These are phyloP conservation scores for Hemicentrotus pulcherrimus DNA, from an alignment of 35 echinoderm and acorn worm species.

Conservation along the genomic window DNA sequence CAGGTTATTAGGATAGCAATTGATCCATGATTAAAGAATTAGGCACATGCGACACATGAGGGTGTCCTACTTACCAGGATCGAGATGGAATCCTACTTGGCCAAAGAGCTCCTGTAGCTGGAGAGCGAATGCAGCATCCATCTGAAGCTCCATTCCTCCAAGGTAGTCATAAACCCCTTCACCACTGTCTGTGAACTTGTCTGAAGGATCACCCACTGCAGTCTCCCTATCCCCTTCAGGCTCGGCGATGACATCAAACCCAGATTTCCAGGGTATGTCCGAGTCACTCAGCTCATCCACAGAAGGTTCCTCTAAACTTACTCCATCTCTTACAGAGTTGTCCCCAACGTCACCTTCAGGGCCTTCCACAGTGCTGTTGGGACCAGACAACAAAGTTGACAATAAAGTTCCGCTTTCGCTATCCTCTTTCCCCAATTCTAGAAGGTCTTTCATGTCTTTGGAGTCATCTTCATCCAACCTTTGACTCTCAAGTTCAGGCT, in stretches of 20 bases:
- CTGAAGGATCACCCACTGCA: neutral
- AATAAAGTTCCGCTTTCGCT: neutral
- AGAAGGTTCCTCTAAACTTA: neutral
- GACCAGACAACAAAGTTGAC: neutral
- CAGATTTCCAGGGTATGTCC: conserved; percentile 27
- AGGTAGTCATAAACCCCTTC: conserved; percentile 56
- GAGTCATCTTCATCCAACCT: neutral
- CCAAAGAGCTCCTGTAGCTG: conserved; percentile 95
- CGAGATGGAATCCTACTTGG: conserved; percentile 71
- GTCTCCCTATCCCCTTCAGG: neutral
- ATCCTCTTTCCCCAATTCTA: neutral
- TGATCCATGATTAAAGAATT: neutral
- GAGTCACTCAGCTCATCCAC: neutral
- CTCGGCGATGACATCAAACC: neutral
- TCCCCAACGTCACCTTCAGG: neutral
- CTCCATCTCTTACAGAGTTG: neutral
- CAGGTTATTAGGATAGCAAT: neutral
- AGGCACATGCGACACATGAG: neutral
- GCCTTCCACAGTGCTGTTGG: neutral
- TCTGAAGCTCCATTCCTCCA: conserved; percentile 71
- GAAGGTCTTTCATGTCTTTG: neutral
- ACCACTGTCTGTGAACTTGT: conserved; percentile 33
- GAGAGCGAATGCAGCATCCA: conserved; percentile 85
- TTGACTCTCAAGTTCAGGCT: neutral
- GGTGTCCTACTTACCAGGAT: conserved; percentile 64